These are phyloP conservation scores for Archilochus colubris DNA, from an alignment of 2,113 vertebrate species.

Conservation along the genomic window DNA sequence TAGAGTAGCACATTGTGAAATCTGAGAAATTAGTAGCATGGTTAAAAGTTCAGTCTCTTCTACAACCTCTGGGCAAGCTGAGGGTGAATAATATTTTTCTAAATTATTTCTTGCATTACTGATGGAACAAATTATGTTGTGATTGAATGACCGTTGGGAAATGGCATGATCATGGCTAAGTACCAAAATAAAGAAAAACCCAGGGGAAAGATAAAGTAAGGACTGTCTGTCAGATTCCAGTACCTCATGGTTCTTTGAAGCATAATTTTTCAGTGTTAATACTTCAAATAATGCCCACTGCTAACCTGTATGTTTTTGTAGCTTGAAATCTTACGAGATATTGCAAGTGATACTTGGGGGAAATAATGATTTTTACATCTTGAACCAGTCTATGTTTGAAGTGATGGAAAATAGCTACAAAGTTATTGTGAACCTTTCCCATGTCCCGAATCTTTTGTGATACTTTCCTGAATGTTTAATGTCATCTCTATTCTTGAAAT, in stretches of 20 bases:
- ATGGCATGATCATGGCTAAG: neutral
- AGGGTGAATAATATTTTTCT: conserved; percentile 20
- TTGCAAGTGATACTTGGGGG: neutral
- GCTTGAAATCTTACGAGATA: neutral
- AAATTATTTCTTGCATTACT: conserved; percentile 7
- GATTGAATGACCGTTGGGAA: neutral
- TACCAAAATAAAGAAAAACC: neutral
- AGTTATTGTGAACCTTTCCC: neutral
- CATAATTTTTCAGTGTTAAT: neutral
- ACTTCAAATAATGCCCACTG: accelerated
- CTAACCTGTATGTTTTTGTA: neutral
- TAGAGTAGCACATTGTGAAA: neutral
- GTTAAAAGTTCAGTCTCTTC: neutral
- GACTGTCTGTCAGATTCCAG: neutral
- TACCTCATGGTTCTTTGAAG: neutral
- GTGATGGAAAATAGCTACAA: neutral
- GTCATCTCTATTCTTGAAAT: neutral
- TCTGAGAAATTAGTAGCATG: neutral
- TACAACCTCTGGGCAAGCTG: neutral
- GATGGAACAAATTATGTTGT: neutral
- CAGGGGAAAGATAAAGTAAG: neutral
- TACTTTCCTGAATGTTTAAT: neutral
- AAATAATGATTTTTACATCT: neutral
- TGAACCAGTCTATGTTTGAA: neutral
- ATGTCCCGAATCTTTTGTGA: neutral